These are phyloP conservation scores for Elgaria multicarinata DNA, from an alignment of 2,113 vertebrate species.

Conservation along the genomic window DNA sequence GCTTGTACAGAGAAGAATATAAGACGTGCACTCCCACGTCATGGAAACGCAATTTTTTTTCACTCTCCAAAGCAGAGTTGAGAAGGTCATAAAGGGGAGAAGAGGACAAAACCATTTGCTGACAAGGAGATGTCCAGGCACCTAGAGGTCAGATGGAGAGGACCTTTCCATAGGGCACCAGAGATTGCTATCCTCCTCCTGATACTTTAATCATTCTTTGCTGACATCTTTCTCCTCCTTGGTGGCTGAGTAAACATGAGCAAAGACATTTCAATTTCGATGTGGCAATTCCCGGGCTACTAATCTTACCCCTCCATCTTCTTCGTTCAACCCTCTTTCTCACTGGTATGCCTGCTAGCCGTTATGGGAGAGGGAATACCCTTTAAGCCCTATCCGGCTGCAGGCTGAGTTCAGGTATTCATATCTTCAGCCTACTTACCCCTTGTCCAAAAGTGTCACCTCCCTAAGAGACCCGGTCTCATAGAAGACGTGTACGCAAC, in stretches of 20 bases:
- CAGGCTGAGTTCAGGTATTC: no score
- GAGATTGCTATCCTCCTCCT: background rate
- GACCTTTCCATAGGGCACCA: background rate
- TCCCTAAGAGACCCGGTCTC: no score
- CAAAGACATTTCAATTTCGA: background rate
- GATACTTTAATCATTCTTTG: background rate
- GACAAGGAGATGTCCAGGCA: background rate
- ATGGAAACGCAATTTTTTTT: background rate
- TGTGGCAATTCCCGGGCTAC: no score
- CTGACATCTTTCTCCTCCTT: accelerated
- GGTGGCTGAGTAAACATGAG: background rate
- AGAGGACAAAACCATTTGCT: background rate
- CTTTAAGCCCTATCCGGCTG: no score
- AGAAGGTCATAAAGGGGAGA: background rate
- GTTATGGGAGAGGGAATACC: no score
- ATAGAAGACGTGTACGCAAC: no score
- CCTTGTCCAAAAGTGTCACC: no score
- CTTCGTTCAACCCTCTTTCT: background rate
- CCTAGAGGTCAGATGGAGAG: background rate
- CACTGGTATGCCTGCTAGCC: accelerated
- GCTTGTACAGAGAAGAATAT: background rate
- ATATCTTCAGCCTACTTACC: no score
- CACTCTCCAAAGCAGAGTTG: background rate
- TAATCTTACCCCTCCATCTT: background rate
- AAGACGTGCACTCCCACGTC: background rate